phyloP scores from a whole-genome alignment of 2,797 vertebrate species.

The Spea hammondii region DNA sequence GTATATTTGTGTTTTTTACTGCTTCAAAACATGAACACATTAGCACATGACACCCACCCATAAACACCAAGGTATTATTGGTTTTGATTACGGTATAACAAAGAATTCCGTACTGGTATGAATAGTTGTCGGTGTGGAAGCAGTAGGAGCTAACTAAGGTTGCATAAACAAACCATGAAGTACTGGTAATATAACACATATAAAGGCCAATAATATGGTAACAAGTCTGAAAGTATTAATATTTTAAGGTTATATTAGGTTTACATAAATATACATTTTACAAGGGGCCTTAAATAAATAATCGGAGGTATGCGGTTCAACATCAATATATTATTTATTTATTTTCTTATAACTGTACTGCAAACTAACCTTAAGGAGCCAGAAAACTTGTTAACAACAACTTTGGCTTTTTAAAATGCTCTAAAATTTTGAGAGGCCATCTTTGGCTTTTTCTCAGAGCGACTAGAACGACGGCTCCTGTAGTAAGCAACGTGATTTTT shows the following conservation, averaged over 20 bases:
- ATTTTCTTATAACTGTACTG: too few species aligned
- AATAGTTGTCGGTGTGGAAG: slow-evolving; percentile 67
- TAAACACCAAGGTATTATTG: slow-evolving; percentile 54
- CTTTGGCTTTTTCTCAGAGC: too few species aligned
- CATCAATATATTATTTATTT: too few species aligned
- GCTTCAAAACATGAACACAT: background rate
- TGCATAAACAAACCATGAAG: slow-evolving; percentile 78
- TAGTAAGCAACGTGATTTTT: too few species aligned
- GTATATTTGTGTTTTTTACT: background rate
- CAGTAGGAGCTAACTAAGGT: slow-evolving; percentile 68
- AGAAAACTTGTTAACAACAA: too few species aligned
- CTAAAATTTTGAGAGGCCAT: too few species aligned
- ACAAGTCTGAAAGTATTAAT: slow-evolving; percentile 65
- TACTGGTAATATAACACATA: slow-evolving; percentile 72
- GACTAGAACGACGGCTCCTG: too few species aligned
- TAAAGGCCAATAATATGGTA: slow-evolving; percentile 75
- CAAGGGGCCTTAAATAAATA: slow-evolving; percentile 69
- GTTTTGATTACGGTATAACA: slow-evolving; percentile 64
- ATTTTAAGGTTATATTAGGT: slow-evolving; percentile 61
- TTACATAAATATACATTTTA: slow-evolving; percentile 78
- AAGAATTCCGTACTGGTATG: slow-evolving; percentile 61
- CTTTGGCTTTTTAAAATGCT: too few species aligned
- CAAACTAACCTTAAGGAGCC: too few species aligned
- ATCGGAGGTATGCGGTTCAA: too few species aligned
- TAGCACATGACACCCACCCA: background rate